Evolutionary conservation across 2,888 invertebrate genomes (phyloP), one percentile per base, ranked within the genome.

Genomic region (Spisula subtruncata): DNA sequence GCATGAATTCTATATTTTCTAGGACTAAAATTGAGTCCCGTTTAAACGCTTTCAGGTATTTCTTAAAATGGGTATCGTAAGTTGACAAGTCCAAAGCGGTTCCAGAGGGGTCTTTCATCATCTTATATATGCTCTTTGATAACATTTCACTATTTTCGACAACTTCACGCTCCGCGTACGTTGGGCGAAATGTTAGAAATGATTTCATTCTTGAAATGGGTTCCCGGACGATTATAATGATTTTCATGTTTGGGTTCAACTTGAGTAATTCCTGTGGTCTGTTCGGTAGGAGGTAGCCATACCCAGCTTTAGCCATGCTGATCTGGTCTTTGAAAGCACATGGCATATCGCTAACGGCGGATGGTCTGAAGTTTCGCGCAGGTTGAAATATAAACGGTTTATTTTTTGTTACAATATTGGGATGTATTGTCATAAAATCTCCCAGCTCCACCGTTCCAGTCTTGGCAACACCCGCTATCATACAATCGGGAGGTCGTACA

Each of bases 231-330:
- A 99, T 99, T 94, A 99, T 97, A 91, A 99, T 97, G 90, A 99
- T 97, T 94, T 98, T 93, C 41, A 99, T 98, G 96, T 98, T 98
- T 1, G 98, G 98, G 97, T 99, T 99, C 98, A 99, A 99, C 88
- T 98, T 98, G 94, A 98, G 97, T 83, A 99, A 98, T 92, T 99
- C 97, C 97, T 98, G 98, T 18, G 99, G 99, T 56, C 98, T 99
- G 97, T 98, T 98, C 12, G 98, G 98, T 88, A 98, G 98, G 66
- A 99, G 98, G 97, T 99, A 99, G 97, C 99, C 99, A 95, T 98
- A 99, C 10, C 99, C 99, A 94, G 98, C 99, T 97, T 99, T 99
- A 97, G 99, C 99, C 94, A 99, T 98, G 89, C 99, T 99, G 93
- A 99, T 98, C 97, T 99, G 99, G 60, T 98, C 98, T 92, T 98